Base-by-base conservation (phyloP, 2,888 invertebrate genomes). In the Agrochola litura region DNA sequence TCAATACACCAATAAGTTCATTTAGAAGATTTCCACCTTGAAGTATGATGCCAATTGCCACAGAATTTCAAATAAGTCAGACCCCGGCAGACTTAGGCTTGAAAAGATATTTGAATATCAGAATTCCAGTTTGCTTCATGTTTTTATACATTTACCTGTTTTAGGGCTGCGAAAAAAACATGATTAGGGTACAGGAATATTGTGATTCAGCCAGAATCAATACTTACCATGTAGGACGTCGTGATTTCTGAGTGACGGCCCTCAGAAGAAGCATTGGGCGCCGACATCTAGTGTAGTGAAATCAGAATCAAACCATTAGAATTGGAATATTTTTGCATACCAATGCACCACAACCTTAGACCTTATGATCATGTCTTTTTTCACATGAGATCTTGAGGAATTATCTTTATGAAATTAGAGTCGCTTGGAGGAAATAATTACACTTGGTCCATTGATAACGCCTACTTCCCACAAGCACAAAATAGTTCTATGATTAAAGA, bases 231-330 rank as follows among this genome's bases (percentile, higher is more conserved):
- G 74, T 79, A 46, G 69, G 71, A 78, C 65, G 82, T 76, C 80
- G 90, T 88, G 89, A 86, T 88, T 92, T 90, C 88, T 83, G 89
- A 84, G 89, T 88, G 91, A 58, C 79, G 91, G 88, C 86, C 90
- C 89, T 90, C 91, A 86, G 89, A 86, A 87, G 91, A 84, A 86
- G 90, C 87, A 85, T 79, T 86, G 86, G 84, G 86, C 93, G 91
- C 89, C 94, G 90, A 90, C 89, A 96, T 95, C 96, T 96, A 96
- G 88, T 95, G 92, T 94, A 89, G 95, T 93, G 90, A 95, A 95
- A 95, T 91, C 92, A 96, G 95, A 96, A 96, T 96, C 96, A 95
- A 93, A 90, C 93, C 90, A 94, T 96, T 96, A 96, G 95, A 95
- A 85, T 81, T 41, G 43, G 69, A 78, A 69, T 65, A 80, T 67